Conservation (phyloP, 2,888 invertebrate genomes). For the Drosophila yooni region DNA sequence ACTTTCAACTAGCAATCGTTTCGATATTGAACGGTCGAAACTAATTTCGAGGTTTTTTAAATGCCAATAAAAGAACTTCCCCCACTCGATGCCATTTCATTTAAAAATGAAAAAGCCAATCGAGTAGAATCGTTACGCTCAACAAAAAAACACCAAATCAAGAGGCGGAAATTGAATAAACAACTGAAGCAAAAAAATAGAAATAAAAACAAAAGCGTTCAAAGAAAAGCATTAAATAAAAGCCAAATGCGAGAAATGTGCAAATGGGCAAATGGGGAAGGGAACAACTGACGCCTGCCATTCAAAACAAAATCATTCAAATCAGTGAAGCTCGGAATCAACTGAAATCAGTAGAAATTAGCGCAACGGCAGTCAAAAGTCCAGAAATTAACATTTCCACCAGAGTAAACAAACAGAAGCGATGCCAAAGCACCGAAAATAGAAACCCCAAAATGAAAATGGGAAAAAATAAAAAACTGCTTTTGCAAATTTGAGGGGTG, state of each 20-base stretch:
- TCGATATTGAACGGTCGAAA: constrained; percentile 2
- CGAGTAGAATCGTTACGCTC: constrained; percentile 38
- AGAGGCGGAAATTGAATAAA: constrained; percentile 72
- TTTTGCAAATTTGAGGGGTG: constrained; percentile 42
- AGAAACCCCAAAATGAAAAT: constrained; percentile 22
- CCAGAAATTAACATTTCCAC: constrained; percentile 79
- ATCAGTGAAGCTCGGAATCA: constrained; percentile 53
- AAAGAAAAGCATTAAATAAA: constrained; percentile 40
- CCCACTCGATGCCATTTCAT: constrained; percentile 31
- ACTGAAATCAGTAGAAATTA: constrained; percentile 40
- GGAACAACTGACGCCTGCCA: constrained; percentile 57
- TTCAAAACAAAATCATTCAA: constrained; percentile 67
- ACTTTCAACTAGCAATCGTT: constrained; percentile 15
- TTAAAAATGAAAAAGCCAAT: constrained; percentile 64
- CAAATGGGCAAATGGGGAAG: not conserved
- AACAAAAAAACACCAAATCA: constrained; percentile 21
- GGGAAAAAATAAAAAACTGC: constrained; percentile 42
- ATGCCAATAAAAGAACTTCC: constrained; percentile 13
- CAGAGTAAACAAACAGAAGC: constrained; percentile 73
- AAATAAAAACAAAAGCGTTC: constrained; percentile 37
- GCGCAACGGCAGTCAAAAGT: constrained; percentile 71
- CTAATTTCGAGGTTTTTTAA: constrained; percentile 35
- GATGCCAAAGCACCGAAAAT: constrained; percentile 56
- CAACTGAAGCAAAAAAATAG: constrained; percentile 75
- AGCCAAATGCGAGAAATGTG: constrained; percentile 17